phyloP scores from a whole-genome alignment of 1,140 invertebrate genomes.

The Ctenoplectra terminalis region DNA sequence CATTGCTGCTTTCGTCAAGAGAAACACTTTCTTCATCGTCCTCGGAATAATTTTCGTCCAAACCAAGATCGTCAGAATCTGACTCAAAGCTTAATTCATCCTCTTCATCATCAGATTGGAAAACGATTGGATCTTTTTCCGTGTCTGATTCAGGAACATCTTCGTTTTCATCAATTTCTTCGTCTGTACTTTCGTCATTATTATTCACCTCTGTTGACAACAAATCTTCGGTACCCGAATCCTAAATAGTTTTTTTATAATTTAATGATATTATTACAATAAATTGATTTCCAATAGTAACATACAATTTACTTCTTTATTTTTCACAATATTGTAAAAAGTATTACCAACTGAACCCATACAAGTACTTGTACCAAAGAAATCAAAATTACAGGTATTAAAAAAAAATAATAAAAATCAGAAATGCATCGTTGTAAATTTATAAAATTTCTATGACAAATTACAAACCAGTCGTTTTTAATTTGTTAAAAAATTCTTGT shows the following conservation, averaged over 20 bases:
- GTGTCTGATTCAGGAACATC: constrained; percentile 81
- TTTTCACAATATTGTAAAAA: not conserved
- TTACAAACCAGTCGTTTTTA: too few relatives aligned
- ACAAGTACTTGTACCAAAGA: too few relatives aligned
- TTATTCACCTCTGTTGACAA: constrained; percentile 74
- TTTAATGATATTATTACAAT: constrained; percentile 9
- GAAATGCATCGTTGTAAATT: too few relatives aligned
- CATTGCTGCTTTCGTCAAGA: not conserved
- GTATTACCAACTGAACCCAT: too few relatives aligned
- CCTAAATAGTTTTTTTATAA: constrained; percentile 61
- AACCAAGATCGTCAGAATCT: constrained; percentile 54
- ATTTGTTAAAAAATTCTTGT: not conserved
- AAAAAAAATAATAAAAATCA: too few relatives aligned
- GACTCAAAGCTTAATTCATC: constrained; percentile 77
- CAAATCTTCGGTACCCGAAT: constrained; percentile 75
- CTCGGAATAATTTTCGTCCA: constrained; percentile 19
- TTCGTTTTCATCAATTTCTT: constrained; percentile 80
- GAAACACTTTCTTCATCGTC: not conserved
- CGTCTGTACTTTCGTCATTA: constrained; percentile 84
- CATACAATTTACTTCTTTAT: not conserved
- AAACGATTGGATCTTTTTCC: constrained; percentile 79
- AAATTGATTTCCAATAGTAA: not conserved
- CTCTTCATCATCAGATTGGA: constrained; percentile 81
- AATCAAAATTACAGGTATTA: too few relatives aligned
- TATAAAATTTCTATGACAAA: not conserved